Conservation (phyloP, 2,888 invertebrate species). For the Colostygia pectinataria region DNA sequence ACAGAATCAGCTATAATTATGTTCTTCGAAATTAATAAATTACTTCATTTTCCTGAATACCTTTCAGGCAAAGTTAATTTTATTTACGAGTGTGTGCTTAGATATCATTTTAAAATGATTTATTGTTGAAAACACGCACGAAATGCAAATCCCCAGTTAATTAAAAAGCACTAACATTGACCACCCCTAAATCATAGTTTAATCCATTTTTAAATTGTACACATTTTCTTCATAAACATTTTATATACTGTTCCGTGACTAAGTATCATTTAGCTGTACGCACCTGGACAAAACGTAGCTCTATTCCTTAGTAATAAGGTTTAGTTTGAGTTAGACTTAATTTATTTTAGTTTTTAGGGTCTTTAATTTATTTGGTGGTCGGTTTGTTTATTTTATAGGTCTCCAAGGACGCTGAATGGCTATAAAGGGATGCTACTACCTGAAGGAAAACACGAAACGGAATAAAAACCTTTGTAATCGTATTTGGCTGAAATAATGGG, state of each 20-base stretch:
- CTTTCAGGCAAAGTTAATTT: too few species aligned
- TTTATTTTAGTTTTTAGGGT: conserved; percentile 34
- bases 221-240: conserved; percentile 30
- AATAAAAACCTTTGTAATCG: conserved; percentile 24
- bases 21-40: too few species aligned
- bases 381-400: conserved; percentile 32
- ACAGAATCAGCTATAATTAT: too few species aligned
- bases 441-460: conserved; percentile 15
- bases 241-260: conserved; percentile 27
- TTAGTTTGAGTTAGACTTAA: conserved; percentile 18
- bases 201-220: conserved; percentile 30
- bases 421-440: conserved; percentile 30
- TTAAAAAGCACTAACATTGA: conserved; percentile 19
- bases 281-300: conserved; percentile 1
- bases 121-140: conserved; percentile 6
- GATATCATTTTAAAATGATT: conserved; percentile 4
- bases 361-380: conserved; percentile 35
- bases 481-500: conserved; percentile 17
- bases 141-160: conserved; percentile 16
- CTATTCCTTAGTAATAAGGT: not conserved
- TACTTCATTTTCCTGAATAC: too few species aligned
- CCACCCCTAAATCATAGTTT: conserved; percentile 32
- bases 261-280: conserved; percentile 22
- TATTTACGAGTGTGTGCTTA: conserved; percentile 6
- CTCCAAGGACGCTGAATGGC: conserved; percentile 29